Percentiles rank a stretch among this genome's conserved stretches.
Conservation (phyloP, 2,113 vertebrate species). For the Lampris megalopsis region DNA sequence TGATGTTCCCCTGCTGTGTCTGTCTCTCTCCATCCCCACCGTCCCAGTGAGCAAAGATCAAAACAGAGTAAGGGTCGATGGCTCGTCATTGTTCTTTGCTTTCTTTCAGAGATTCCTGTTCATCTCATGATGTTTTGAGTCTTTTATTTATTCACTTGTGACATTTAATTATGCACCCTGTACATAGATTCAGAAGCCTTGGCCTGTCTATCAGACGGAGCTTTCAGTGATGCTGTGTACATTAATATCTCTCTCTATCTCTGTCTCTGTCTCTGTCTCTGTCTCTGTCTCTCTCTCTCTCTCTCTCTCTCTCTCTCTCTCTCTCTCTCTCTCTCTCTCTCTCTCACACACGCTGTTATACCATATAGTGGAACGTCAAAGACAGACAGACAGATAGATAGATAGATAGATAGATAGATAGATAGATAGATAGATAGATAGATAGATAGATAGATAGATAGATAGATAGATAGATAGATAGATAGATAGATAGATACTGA, state of each 20-base stretch:
- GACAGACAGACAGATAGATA: conserved; percentile 6
- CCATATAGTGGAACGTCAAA: too few species aligned
- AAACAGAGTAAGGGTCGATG: too few species aligned
- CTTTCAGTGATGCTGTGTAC: conserved; percentile 1
- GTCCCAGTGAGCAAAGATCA: background rate
- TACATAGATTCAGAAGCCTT: conserved; percentile 31
- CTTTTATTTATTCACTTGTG: too few species aligned
- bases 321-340: too few species aligned
- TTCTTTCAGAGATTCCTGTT: background rate
- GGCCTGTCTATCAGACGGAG: conserved; percentile 22
- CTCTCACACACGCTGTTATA: too few species aligned
- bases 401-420: conserved; percentile 7
- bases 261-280: too few species aligned
- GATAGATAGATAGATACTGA: background rate
- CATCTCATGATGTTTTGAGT: conserved; percentile 10
- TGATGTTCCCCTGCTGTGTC: too few species aligned
- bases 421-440: background rate
- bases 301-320: too few species aligned
- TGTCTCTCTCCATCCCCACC: too few species aligned
- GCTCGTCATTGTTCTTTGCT: too few species aligned
- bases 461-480: conserved; percentile 7
- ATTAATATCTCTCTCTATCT: too few species aligned
- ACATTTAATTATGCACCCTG: background rate
- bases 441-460: background rate
- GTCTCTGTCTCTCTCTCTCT: too few species aligned